Evolutionary conservation across 92 coral and sea anemone genomes (phyloP).

Genomic region (Hydrozoanthus gracilis): DNA sequence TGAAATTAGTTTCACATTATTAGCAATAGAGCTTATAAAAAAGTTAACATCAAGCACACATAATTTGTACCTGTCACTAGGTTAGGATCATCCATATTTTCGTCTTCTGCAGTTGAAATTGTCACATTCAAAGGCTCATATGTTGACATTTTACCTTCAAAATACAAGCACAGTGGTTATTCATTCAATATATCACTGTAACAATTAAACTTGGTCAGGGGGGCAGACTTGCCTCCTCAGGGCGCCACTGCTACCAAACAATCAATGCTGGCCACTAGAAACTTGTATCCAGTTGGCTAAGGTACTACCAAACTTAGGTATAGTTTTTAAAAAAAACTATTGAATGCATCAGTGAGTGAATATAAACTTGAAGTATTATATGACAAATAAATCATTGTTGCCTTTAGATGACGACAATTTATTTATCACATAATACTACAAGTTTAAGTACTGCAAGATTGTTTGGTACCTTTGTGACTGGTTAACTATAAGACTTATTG

Average conservation of each 20-base stretch:
- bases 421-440: too few species aligned
- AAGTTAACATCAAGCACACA: too few species aligned
- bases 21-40: background rate
- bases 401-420: too few species aligned
- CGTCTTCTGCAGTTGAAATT: conserved; percentile 53
- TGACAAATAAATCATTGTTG: too few species aligned
- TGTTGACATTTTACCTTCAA: conserved; percentile 58
- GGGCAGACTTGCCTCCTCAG: background rate
- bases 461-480: too few species aligned
- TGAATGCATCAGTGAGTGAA: too few species aligned
- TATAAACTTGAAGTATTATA: too few species aligned
- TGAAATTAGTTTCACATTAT: background rate
- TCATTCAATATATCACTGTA: background rate
- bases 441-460: too few species aligned
- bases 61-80: conserved; percentile 65
- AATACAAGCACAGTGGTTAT: background rate
- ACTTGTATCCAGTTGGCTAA: background rate
- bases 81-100: conserved; percentile 69
- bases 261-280: background rate
- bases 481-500: too few species aligned
- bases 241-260: background rate
- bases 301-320: background rate
- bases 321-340: too few species aligned
- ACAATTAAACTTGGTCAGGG: background rate
- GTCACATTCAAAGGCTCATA: conserved; percentile 69